Evolutionary conservation across 2,888 invertebrate species (phyloP).

Genomic region (Noctua comes): DNA sequence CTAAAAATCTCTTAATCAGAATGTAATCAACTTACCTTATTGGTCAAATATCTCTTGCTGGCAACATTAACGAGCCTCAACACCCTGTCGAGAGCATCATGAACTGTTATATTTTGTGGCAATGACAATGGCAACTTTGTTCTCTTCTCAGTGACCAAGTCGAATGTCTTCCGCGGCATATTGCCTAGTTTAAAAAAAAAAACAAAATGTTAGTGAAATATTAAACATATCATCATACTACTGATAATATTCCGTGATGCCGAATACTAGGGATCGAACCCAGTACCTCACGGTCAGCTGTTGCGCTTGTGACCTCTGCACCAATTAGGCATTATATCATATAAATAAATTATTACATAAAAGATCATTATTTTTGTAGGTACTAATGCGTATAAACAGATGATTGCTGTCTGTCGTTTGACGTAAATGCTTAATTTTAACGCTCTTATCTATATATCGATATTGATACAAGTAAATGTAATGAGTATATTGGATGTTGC

Average conservation of each 20-base stretch:
- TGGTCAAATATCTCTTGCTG: slow-evolving; percentile 98
- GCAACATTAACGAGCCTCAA: slow-evolving; percentile 97
- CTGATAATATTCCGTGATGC: background rate
- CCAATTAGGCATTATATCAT: background rate
- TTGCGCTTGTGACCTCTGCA: background rate
- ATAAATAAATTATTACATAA: background rate
- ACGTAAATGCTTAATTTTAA: slow-evolving; percentile 40
- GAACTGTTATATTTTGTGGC: slow-evolving; percentile 90
- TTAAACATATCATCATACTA: background rate
- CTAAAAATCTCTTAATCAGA: background rate
- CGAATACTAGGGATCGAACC: background rate
- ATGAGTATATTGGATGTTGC: slow-evolving; percentile 10
- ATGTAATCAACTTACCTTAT: slow-evolving; percentile 91
- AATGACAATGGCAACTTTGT: slow-evolving; percentile 89
- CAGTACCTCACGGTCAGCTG: background rate
- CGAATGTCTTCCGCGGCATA: slow-evolving; percentile 91
- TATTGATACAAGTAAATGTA: slow-evolving; percentile 29
- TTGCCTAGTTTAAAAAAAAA: slow-evolving; percentile 77
- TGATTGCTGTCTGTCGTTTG: slow-evolving; percentile 37
- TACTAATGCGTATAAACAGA: slow-evolving; percentile 14
- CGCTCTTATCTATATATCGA: slow-evolving; percentile 38
- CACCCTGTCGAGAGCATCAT: slow-evolving; percentile 94
- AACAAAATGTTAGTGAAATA: background rate
- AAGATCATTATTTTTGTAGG: background rate
- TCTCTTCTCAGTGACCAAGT: slow-evolving; percentile 88